Percentiles rank a stretch among this genome's conserved stretches.
phyloP scores from a whole-genome alignment of 2,797 vertebrate genomes.

The Oryzias sinensis region DNA sequence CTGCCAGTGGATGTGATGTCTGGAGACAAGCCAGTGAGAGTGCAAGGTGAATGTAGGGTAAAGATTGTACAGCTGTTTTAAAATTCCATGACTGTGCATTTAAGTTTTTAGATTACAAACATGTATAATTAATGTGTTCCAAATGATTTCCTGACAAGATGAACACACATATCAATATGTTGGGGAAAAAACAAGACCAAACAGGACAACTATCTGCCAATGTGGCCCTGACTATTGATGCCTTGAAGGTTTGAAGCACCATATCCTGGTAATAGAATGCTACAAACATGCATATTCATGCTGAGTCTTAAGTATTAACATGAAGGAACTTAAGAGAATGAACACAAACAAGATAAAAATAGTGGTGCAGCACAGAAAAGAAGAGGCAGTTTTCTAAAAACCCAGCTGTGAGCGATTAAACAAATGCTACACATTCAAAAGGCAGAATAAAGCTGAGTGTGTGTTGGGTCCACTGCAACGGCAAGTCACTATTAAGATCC shows the following conservation, averaged over 20 bases:
- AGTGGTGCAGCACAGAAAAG: neutral
- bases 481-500: conserved; percentile 39
- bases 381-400: conserved; percentile 1
- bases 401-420: neutral
- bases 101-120: too few species aligned
- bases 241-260: neutral
- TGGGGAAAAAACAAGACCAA: too few species aligned
- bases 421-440: conserved; percentile 20
- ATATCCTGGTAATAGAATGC: neutral
- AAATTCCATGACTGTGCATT: too few species aligned
- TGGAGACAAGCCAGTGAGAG: too few species aligned
- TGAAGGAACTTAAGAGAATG: neutral
- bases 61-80: too few species aligned
- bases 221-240: neutral
- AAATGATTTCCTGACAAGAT: too few species aligned
- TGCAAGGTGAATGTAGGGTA: too few species aligned
- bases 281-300: neutral
- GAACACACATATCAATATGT: too few species aligned
- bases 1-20: too few species aligned
- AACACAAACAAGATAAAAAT: conserved; percentile 8
- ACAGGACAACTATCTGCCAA: too few species aligned
- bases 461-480: conserved; percentile 20
- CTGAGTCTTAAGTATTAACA: neutral
- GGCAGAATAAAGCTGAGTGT: conserved; percentile 8
- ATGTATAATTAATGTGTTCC: too few species aligned